Conservation (phyloP, 2,797 vertebrate genomes). For the Orientallactaga sibirica region DNA sequence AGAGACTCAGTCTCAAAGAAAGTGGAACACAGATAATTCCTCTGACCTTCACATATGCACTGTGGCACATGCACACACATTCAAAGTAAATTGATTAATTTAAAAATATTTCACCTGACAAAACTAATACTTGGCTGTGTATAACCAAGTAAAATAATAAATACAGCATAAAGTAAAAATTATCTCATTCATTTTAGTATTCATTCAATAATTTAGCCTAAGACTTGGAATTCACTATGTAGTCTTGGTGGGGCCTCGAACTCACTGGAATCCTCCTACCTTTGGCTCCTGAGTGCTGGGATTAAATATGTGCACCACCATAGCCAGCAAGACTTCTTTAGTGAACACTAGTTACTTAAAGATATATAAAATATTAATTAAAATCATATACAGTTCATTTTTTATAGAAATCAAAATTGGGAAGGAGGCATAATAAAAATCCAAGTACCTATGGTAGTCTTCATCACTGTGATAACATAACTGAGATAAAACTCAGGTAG, state of each 20-base stretch:
- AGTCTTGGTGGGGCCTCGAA: too few species aligned
- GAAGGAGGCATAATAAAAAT: not conserved
- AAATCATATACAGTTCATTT: not conserved
- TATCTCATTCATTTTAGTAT: not conserved
- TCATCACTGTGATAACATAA: not conserved
- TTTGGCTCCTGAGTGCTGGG: too few species aligned
- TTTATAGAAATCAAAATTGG: not conserved
- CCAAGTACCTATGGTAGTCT: not conserved
- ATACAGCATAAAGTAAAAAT: not conserved
- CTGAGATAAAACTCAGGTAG: not conserved
- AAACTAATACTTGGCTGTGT: not conserved
- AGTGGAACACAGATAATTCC: too few species aligned
- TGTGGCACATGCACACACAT: too few species aligned
- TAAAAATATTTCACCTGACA: not conserved
- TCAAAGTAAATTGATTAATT: not conserved
- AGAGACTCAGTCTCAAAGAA: too few species aligned
- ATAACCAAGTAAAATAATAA: too few species aligned
- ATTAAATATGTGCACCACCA: too few species aligned
- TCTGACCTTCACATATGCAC: too few species aligned
- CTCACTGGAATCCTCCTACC: too few species aligned
- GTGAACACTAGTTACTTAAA: not conserved
- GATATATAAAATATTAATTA: not conserved
- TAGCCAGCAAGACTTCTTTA: not conserved
- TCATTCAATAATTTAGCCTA: not conserved
- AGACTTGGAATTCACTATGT: not conserved